Base-by-base conservation (phyloP, 2,888 invertebrate species). In the Vanessa cardui region DNA sequence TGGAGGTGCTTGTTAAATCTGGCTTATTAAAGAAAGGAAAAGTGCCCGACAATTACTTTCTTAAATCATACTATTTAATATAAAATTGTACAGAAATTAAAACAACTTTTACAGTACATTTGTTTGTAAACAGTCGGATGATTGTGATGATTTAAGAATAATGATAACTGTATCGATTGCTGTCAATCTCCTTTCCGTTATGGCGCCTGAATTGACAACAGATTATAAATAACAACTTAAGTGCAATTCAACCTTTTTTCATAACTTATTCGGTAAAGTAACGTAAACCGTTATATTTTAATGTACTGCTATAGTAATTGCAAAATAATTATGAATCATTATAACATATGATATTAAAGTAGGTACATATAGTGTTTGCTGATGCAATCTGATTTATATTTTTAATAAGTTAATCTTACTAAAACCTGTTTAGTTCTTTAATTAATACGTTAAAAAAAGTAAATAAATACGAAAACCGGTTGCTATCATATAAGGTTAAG, bases 51-150 rank as follows among this genome's bases (percentile, higher is more conserved):
- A 64, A 58, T 58, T 50, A 50, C 44, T 64, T 50, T 58, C 49
- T 49, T 18, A 26, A 26, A 50, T 39, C 18, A 4, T 9, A 56
- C 46, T 47, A 15, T 39, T 44, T 16, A 45, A 20, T 18, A 20
- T 16, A 45, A 64, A 64, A 50, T 59, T 52, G 16, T 9, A 18
- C 44, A 39, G 21, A 64, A 64, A 50, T 16, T 45, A 45, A 58
- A 31, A 59, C 64, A 16, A 64, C 64, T 64, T 64, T 59, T 59
- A 45, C 64, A 31, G 16, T 3, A 18, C 2, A 44, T 64, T 59
- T 64, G 50, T 59, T 64, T 64, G 44, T 59, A 64, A 64, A 64
- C 64, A 64, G 39, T 50, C 26, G 6, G 44, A 39, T 58, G 26
- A 58, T 31, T 39, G 39, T 21, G 58, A 47, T 39, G 33, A 16